Percentiles rank a stretch among this genome's conserved stretches.
Evolutionary conservation across 2,113 vertebrate species (phyloP).

Genomic region (Phaethornis superciliosus): DNA sequence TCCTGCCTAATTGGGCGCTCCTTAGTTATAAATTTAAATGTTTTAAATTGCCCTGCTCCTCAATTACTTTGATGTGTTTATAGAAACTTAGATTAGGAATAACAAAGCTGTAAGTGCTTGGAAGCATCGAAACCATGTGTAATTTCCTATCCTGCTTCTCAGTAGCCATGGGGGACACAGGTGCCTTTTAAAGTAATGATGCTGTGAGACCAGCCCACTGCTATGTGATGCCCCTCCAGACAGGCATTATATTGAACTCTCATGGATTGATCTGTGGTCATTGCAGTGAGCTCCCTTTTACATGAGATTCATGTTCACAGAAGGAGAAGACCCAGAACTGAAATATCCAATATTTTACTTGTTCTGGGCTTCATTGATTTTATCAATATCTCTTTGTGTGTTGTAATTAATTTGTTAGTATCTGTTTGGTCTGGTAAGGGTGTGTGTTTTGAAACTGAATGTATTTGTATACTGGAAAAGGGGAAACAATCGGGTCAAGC

Average conservation of each 20-base stretch:
- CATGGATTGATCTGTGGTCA: accelerated
- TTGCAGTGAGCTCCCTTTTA: not conserved
- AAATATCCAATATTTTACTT: not conserved
- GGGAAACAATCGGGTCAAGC: accelerated
- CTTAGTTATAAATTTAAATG: not conserved
- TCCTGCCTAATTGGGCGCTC: not conserved
- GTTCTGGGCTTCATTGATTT: not conserved
- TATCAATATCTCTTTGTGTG: not conserved
- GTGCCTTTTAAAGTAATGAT: not conserved
- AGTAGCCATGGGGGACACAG: not conserved
- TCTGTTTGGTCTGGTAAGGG: not conserved
- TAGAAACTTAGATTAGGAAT: not conserved
- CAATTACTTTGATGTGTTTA: not conserved
- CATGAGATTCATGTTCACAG: not conserved
- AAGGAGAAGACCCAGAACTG: not conserved
- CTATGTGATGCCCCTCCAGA: not conserved
- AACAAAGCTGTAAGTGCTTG: not conserved
- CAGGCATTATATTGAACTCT: not conserved
- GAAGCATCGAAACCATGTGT: not conserved
- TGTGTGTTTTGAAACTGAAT: not conserved
- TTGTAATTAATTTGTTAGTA: too few species aligned
- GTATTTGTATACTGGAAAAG: not conserved
- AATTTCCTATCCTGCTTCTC: not conserved
- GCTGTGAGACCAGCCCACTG: not conserved
- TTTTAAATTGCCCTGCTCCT: not conserved